These are phyloP conservation scores for Chrysoperla carnea DNA, from an alignment of 1,140 invertebrate species.

Conservation along the genomic window DNA sequence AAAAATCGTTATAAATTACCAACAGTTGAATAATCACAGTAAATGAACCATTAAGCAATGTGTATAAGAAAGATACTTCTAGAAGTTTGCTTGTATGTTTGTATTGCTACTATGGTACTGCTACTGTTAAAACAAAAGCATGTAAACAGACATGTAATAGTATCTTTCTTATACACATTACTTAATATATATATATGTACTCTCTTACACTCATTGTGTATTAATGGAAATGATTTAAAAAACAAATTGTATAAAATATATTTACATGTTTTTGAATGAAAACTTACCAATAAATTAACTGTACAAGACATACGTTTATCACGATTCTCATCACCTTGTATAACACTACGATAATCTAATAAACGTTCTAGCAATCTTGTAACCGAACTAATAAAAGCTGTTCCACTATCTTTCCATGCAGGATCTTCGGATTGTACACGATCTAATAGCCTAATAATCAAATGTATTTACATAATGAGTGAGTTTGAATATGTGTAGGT, in stretches of 20 bases:
- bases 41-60: too few species aligned
- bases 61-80: too few species aligned
- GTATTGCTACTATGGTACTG: too few species aligned
- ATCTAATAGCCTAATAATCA: constrained; percentile 52
- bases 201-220: too few species aligned
- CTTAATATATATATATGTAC: too few species aligned
- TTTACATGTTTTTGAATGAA: too few species aligned
- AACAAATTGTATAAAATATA: too few species aligned
- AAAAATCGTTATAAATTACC: background rate
- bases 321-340: constrained; percentile 79
- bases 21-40: background rate
- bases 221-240: too few species aligned
- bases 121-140: too few species aligned
- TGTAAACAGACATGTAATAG: too few species aligned
- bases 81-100: background rate
- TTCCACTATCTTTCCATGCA: constrained; percentile 76
- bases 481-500: too few species aligned
- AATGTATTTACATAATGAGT: background rate
- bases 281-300: constrained; percentile 73
- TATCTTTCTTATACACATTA: too few species aligned
- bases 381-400: constrained; percentile 80
- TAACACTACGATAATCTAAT: constrained; percentile 81
- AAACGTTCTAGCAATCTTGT: constrained; percentile 74
- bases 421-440: constrained; percentile 71
- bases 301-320: constrained; percentile 95